A percentile compares a stretch with the other conserved stretches of the same genome.
Evolutionary conservation across 2,113 vertebrate genomes (phyloP).

Genomic region (Trematocara variabile): DNA sequence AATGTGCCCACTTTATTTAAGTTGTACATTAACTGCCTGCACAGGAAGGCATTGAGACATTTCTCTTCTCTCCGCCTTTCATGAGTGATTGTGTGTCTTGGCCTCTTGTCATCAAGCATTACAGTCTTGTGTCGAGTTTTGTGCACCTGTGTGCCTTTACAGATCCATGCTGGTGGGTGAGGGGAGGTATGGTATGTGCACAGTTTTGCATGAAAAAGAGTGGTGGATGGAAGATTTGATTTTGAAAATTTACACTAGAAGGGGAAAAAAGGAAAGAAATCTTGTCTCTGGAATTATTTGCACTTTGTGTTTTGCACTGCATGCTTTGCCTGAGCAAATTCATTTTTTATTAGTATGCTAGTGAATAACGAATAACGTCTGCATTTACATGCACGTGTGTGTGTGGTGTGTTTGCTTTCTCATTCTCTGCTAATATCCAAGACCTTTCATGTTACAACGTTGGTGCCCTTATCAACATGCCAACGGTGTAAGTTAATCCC

Average conservation of each 20-base stretch:
- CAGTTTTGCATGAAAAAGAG: neutral
- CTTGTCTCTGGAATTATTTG: neutral
- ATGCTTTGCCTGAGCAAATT: neutral
- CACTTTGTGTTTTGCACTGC: neutral
- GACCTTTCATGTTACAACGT: constrained; percentile 19
- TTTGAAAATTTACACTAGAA: neutral
- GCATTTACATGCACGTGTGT: neutral
- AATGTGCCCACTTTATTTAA: constrained; percentile 17
- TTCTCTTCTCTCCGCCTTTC: neutral
- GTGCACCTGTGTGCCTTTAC: neutral
- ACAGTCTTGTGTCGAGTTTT: neutral
- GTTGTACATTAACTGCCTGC: neutral
- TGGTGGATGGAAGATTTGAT: neutral
- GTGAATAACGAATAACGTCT: neutral
- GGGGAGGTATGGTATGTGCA: neutral
- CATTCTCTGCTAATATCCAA: neutral
- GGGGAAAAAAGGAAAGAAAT: neutral
- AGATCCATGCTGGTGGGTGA: neutral
- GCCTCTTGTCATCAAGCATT: constrained; percentile 21
- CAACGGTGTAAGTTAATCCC: constrained; percentile 26
- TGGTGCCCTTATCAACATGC: constrained; percentile 33
- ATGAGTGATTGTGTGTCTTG: neutral
- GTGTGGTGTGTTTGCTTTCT: neutral
- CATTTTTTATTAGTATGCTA: neutral
- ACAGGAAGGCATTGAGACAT: constrained; percentile 3